phyloP scores from a whole-genome alignment of 2,888 invertebrate species.

The Melanophora roralis region DNA sequence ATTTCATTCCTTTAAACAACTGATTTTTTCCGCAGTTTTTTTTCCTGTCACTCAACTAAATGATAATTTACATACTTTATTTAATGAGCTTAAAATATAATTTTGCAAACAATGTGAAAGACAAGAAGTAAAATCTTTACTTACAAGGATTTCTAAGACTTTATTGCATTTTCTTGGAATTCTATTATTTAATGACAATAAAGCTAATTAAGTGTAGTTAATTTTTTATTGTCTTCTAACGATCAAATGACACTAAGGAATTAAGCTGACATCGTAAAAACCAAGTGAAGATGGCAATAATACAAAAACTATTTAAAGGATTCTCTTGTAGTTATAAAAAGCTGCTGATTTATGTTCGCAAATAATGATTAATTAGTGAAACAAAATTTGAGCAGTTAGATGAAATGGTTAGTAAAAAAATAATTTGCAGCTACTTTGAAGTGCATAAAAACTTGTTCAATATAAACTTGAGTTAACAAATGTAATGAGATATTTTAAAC shows the following conservation, averaged over 20 bases:
- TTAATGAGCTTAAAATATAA: conserved; percentile 36
- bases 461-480: too few relatives aligned
- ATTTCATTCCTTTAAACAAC: conserved; percentile 7
- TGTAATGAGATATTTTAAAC: too few relatives aligned
- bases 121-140: conserved; percentile 18
- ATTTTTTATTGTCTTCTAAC: neutral
- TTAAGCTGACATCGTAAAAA: conserved; percentile 24
- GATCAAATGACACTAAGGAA: neutral
- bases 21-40: neutral
- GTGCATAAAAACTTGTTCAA: too few relatives aligned
- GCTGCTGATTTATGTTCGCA: neutral
- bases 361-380: neutral
- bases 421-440: too few relatives aligned
- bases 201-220: conserved; percentile 49
- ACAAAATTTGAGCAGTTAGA: neutral
- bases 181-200: conserved; percentile 28
- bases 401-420: too few relatives aligned
- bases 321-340: neutral
- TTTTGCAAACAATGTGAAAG: neutral
- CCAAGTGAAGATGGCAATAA: neutral
- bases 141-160: conserved; percentile 6
- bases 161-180: conserved; percentile 4
- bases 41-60: neutral
- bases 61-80: conserved; percentile 35
- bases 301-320: neutral